Percentiles rank a stretch among this genome's conserved stretches.
These are phyloP conservation scores for Arctia plantaginis DNA, from an alignment of 2,888 invertebrate genomes.

Conservation along the genomic window DNA sequence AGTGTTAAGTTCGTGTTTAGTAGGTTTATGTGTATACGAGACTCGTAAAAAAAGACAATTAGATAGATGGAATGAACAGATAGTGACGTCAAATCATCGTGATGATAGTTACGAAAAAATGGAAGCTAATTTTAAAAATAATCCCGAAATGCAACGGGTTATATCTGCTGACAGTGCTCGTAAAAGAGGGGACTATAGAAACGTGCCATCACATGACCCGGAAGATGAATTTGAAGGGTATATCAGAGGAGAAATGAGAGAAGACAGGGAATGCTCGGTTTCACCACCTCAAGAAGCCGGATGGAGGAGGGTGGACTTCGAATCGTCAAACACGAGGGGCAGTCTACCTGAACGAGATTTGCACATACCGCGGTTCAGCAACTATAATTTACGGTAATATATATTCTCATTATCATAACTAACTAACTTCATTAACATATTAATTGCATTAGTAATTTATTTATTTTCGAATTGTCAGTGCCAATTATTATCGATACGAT, in stretches of 20 bases:
- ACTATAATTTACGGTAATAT: slow-evolving; percentile 87
- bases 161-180: slow-evolving; percentile 72
- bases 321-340: slow-evolving; percentile 59
- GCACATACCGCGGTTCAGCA: slow-evolving; percentile 88
- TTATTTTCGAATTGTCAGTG: not conserved
- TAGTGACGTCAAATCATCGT: slow-evolving; percentile 79
- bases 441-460: not conserved
- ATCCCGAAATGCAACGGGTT: slow-evolving; percentile 72
- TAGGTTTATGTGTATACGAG: slow-evolving; percentile 89
- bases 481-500: not conserved
- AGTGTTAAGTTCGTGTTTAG: slow-evolving; percentile 88
- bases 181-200: slow-evolving; percentile 90
- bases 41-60: slow-evolving; percentile 87
- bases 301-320: slow-evolving; percentile 72
- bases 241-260: slow-evolving; percentile 67
- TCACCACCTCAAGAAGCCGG: slow-evolving; percentile 68
- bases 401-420: not conserved
- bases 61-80: slow-evolving; percentile 84
- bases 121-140: slow-evolving; percentile 88
- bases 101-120: slow-evolving; percentile 93
- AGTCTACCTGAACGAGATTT: slow-evolving; percentile 84
- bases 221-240: slow-evolving; percentile 87
- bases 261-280: slow-evolving; percentile 63
- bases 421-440: not conserved
- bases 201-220: slow-evolving; percentile 90